Percentiles rank a stretch among this genome's conserved stretches.
These are phyloP conservation scores for Tetragnatha montana DNA, from an alignment of 2,888 invertebrate species.

Conservation along the genomic window DNA sequence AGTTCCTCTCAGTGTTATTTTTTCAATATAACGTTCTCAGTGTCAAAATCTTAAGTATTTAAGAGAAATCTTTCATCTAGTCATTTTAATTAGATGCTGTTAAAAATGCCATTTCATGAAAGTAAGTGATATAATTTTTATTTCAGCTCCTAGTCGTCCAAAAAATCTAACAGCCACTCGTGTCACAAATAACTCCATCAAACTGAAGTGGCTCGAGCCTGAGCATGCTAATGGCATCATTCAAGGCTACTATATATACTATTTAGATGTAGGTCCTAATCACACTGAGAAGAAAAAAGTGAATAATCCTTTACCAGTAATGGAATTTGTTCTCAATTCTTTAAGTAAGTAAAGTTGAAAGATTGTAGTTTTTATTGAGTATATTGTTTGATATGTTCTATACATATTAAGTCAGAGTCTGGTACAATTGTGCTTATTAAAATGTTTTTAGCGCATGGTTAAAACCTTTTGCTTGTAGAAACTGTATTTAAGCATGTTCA, in stretches of 20 bases:
- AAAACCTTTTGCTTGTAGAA: too few relatives aligned
- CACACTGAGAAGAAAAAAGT: constrained; percentile 82
- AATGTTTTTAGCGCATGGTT: background rate
- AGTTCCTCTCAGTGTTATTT: too few relatives aligned
- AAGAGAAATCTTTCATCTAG: too few relatives aligned
- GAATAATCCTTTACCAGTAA: constrained; percentile 75
- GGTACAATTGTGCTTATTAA: background rate
- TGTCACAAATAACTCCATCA: constrained; percentile 86
- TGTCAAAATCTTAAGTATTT: too few relatives aligned
- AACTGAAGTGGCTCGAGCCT: constrained; percentile 88
- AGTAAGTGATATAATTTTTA: constrained; percentile 3
- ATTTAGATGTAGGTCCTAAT: constrained; percentile 80
- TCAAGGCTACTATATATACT: constrained; percentile 84
- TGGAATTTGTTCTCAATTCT: constrained; percentile 80
- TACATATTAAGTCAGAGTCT: background rate
- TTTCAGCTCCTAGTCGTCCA: constrained; percentile 85
- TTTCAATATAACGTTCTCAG: too few relatives aligned
- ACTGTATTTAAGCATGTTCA: too few relatives aligned
- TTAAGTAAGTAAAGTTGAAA: constrained; percentile 80
- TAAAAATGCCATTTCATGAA: too few relatives aligned
- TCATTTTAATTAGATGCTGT: too few relatives aligned
- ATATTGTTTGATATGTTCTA: background rate
- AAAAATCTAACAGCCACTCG: constrained; percentile 86
- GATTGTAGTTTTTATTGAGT: background rate
- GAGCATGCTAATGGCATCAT: constrained; percentile 84